These are phyloP conservation scores for Ammodytes dubius DNA, from an alignment of 2,113 vertebrate genomes.

Conservation along the genomic window DNA sequence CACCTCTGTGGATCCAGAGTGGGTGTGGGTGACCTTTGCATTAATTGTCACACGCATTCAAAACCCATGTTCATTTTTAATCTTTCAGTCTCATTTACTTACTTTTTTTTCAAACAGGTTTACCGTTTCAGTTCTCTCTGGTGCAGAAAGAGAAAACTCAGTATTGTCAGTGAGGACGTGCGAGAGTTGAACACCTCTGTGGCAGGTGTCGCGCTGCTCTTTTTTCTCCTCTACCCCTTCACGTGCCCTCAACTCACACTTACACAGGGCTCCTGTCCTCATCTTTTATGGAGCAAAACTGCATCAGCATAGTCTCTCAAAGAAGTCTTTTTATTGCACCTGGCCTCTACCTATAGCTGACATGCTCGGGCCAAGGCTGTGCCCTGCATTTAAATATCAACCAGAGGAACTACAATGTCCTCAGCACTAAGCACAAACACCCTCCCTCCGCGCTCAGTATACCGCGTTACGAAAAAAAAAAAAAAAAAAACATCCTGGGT, in stretches of 20 bases:
- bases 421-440: conserved; percentile 22
- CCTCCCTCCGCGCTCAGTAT: conserved; percentile 1
- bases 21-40: conserved; percentile 47
- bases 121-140: conserved; percentile 62
- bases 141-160: conserved; percentile 36
- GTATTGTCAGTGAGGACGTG: conserved; percentile 39
- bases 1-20: conserved; percentile 35
- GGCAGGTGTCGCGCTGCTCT: conserved; percentile 52
- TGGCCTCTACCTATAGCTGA: conserved; percentile 58
- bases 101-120: conserved; percentile 9
- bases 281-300: conserved; percentile 64
- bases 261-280: conserved; percentile 16
- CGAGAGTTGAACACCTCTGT: conserved; percentile 22
- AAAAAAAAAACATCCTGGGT: conserved; percentile 36
- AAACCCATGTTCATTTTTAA: conserved; percentile 35
- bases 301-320: conserved; percentile 51
- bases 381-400: conserved; percentile 74
- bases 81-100: conserved; percentile 5
- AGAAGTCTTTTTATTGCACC: conserved; percentile 63
- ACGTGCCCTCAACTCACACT: conserved; percentile 36
- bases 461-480: conserved; percentile 32
- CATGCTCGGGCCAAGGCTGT: conserved; percentile 32
- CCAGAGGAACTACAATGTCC: conserved; percentile 45
- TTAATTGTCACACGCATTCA: conserved; percentile 71
- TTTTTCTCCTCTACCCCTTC: conserved; percentile 40